Base-by-base conservation (phyloP, 1,140 invertebrate species). In the Copidosoma floridanum region DNA sequence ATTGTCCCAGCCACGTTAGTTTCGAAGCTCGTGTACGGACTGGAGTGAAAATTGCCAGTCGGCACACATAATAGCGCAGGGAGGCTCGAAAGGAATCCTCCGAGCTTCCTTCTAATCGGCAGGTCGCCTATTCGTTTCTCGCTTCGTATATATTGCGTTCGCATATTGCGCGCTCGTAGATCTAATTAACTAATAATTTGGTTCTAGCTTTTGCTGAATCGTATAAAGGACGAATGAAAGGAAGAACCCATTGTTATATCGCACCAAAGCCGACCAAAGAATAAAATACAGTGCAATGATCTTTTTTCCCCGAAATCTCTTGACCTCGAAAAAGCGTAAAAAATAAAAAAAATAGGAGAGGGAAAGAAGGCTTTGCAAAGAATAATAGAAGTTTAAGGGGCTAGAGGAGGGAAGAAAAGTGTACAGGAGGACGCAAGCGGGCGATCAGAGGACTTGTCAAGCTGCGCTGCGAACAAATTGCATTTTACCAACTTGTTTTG, bases 401-500 rank as follows among this genome's bases (percentile, higher is more conserved):
- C 38, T 16, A 16, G 29, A 8, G 29, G 29, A 56, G 20, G 24
- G 21, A 44, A n/a, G 24, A 16, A 43, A 16, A 43, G 53, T 10
- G 21, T 27, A 37, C 2, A 38, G 41, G 26, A 16, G 26, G 3
- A 56, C 23, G 48, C 14, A 40, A 52, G 52, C 61, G 50, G 46
- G 66, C 69, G 74, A 76, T 73, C 72, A 74, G 71, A 74, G 73
- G 72, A 78, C 73, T 77, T 73, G 71, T 76, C 76, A 76, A 74
- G 72, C 74, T 76, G 69, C 66, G 68, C 65, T 72, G 43, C 41
- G 40, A 73, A 76, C n/a, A n/a, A 78, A 78, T 78, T 77, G 73
- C 74, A 75, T 78, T 77, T 77, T 77, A 73, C 74, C 77, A 78
- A 78, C 76, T 78, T 77, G 73, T 78, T 78, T 77, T 73, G 71